A percentile compares a stretch with the other conserved stretches of the same genome.
phyloP scores from a whole-genome alignment of 2,888 invertebrate species.

The Anaspis maculata region DNA sequence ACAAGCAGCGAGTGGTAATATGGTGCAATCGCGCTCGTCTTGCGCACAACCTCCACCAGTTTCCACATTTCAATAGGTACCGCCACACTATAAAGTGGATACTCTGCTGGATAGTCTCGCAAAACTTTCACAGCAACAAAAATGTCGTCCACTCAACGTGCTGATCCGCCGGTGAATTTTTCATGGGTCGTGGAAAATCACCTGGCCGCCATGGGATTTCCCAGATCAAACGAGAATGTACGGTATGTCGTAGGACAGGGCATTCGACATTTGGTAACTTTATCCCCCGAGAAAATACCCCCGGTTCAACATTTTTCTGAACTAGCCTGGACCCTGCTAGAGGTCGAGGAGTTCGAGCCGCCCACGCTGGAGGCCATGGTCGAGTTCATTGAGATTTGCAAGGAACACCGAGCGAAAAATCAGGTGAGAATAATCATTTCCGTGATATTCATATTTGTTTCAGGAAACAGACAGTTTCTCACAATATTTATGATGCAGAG shows the following conservation, averaged over 20 bases:
- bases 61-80: too few species aligned
- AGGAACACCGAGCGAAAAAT: constrained; percentile 47
- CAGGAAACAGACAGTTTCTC: too few species aligned
- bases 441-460: too few species aligned
- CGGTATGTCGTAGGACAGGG: constrained; percentile 49
- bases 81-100: too few species aligned
- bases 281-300: constrained; percentile 58
- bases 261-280: constrained; percentile 55
- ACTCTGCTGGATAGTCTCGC: too few species aligned
- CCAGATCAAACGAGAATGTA: constrained; percentile 53
- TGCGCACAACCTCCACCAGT: too few species aligned
- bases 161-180: constrained; percentile 60
- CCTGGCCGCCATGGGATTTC: constrained; percentile 62
- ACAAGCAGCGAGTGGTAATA: too few species aligned
- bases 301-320: constrained; percentile 45
- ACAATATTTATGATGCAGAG: too few species aligned
- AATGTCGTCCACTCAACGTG: background rate
- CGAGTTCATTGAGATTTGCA: constrained; percentile 57
- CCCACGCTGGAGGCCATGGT: constrained; percentile 58
- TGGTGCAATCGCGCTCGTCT: too few species aligned
- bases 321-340: constrained; percentile 54
- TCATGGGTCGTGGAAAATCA: constrained; percentile 61
- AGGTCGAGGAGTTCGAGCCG: constrained; percentile 58
- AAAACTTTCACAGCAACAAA: too few species aligned
- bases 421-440: too few species aligned